Conservation (phyloP, 2,888 invertebrate genomes). For the Mythimna pallens region DNA sequence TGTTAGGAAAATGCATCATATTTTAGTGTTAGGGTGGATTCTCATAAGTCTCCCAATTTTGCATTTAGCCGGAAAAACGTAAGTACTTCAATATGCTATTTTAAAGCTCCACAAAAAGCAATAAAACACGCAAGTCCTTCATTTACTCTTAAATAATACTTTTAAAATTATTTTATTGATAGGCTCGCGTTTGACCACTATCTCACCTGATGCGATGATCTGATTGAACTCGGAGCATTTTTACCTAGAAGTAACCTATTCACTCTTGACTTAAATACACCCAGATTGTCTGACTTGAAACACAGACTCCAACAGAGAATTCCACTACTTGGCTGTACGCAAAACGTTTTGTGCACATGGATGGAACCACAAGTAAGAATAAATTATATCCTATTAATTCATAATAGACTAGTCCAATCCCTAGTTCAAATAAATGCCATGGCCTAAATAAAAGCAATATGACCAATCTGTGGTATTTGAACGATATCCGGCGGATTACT, state of each 20-base stretch:
- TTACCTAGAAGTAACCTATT: no score
- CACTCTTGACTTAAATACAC: no score
- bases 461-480: constrained; percentile 33
- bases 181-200: background rate
- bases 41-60: background rate
- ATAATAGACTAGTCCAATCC: constrained; percentile 5
- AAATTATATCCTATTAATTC: background rate
- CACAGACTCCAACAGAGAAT: no score
- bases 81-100: no score
- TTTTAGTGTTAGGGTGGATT: background rate
- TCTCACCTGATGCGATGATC: no score
- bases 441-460: constrained; percentile 43
- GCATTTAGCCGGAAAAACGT: background rate
- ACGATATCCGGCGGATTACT: constrained; percentile 35
- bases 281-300: no score
- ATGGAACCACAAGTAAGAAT: background rate
- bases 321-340: no score
- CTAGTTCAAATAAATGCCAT: constrained; percentile 28
- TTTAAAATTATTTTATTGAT: no score
- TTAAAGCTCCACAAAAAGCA: no score
- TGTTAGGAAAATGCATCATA: background rate
- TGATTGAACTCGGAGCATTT: no score
- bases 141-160: background rate
- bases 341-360: no score
- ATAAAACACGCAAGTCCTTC: no score